phyloP scores from a whole-genome alignment of 2,797 vertebrate genomes.

The Catharus ustulatus region DNA sequence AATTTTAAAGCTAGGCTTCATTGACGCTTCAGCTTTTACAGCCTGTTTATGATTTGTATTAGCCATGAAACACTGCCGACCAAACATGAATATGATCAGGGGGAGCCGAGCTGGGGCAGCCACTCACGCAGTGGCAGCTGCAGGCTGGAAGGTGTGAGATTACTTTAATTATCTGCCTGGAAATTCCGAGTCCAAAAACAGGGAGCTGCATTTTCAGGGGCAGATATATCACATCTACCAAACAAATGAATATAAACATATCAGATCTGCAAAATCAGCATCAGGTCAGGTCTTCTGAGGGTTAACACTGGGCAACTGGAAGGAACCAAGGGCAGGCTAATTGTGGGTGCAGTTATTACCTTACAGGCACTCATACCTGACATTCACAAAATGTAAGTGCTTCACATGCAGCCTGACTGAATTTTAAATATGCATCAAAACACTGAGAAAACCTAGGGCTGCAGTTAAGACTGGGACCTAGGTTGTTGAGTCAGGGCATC shows the following conservation, averaged over 20 bases:
- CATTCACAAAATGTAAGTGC: neutral
- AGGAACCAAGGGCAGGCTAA: neutral
- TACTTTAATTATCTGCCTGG: conserved; percentile 61
- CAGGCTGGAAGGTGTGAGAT: conserved; percentile 38
- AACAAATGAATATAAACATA: neutral
- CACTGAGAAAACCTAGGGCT: neutral
- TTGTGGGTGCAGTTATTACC: neutral
- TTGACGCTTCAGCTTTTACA: conserved; percentile 29
- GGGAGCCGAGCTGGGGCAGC: neutral
- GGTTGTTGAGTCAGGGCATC: neutral
- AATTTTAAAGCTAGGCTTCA: conserved; percentile 65
- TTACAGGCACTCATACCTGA: neutral
- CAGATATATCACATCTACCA: neutral
- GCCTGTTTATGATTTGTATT: conserved; percentile 63
- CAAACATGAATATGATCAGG: neutral
- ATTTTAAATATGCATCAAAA: neutral
- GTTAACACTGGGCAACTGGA: neutral
- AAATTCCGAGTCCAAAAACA: neutral
- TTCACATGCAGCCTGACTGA: neutral
- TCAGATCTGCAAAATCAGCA: neutral
- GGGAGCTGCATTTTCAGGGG: neutral
- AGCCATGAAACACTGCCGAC: conserved; percentile 26
- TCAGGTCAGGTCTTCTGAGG: neutral
- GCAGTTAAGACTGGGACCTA: neutral
- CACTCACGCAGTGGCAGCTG: neutral